Conservation (phyloP, 2,888 invertebrate genomes). For the Drosophila paranaensis region DNA sequence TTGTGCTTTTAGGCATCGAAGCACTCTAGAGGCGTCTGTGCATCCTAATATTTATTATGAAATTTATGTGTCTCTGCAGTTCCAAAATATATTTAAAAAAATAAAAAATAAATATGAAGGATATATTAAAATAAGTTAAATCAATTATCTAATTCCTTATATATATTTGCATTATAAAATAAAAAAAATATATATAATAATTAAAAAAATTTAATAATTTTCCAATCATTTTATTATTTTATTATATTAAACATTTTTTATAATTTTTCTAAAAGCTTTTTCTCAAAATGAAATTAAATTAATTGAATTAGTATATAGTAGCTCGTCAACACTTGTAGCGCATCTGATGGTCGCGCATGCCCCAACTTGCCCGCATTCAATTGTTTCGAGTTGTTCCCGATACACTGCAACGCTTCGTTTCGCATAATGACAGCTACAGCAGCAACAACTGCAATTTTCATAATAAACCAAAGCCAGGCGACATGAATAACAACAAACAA, state of each 20-base stretch:
- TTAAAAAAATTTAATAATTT: background rate
- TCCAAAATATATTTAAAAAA: background rate
- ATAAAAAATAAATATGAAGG: background rate
- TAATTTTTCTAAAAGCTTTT: too few species aligned
- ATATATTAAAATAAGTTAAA: too few species aligned
- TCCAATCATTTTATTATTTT: background rate
- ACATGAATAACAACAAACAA: constrained; percentile 38
- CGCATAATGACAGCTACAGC: constrained; percentile 61
- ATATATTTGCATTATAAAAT: background rate
- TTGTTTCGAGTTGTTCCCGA: constrained; percentile 57
- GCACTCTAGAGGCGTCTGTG: too few species aligned
- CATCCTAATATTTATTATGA: background rate
- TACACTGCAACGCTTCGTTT: constrained; percentile 52
- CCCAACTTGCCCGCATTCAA: background rate
- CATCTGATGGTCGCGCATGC: background rate
- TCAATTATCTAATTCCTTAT: too few species aligned
- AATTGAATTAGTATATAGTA: too few species aligned
- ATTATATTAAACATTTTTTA: too few species aligned
- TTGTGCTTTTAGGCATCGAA: background rate
- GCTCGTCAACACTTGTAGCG: background rate
- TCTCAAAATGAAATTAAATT: too few species aligned
- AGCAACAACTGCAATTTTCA: constrained; percentile 65
- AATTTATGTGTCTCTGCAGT: background rate
- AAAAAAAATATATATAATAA: background rate
- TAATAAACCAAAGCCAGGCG: constrained; percentile 66